Conservation (phyloP, 2,888 invertebrate genomes). For the Diplazon laetatorius region DNA sequence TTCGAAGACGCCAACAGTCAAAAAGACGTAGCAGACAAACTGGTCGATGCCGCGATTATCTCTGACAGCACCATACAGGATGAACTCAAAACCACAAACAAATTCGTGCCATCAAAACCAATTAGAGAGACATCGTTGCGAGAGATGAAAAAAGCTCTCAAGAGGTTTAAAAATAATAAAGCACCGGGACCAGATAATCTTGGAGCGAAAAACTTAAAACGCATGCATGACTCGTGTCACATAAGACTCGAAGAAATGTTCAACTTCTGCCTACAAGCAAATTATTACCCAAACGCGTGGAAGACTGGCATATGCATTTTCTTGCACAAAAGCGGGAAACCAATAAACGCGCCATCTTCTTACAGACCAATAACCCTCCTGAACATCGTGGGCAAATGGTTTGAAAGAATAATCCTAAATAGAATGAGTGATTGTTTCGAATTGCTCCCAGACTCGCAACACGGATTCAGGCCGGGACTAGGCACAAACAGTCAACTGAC, state of each 20-base stretch:
- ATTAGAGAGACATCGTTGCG: slow-evolving; percentile 1
- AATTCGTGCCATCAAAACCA: slow-evolving; percentile 5
- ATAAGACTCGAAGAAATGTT: slow-evolving; percentile 11
- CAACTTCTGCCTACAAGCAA: no score
- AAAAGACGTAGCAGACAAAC: slow-evolving; percentile 13
- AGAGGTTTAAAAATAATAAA: slow-evolving; percentile 35
- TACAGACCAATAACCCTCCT: no score
- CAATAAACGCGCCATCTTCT: no score
- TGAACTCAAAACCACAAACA: slow-evolving; percentile 15
- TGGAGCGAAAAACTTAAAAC: slow-evolving; percentile 10
- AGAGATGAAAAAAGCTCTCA: slow-evolving; percentile 11
- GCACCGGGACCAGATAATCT: slow-evolving; percentile 39
- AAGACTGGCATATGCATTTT: no score
- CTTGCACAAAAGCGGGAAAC: no score
- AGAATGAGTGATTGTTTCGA: no score
- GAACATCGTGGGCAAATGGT: no score
- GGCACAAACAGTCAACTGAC: no score
- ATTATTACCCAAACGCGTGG: no score
- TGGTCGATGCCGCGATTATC: slow-evolving; percentile 21
- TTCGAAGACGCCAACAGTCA: slow-evolving; percentile 35
- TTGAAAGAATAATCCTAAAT: no score
- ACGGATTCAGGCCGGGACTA: no score
- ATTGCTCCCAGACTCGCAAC: no score
- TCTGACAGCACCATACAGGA: slow-evolving; percentile 9
- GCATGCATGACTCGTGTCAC: not conserved